Conservation (phyloP, 2,888 invertebrate species). For the Dryocosmus kuriphilus region DNA sequence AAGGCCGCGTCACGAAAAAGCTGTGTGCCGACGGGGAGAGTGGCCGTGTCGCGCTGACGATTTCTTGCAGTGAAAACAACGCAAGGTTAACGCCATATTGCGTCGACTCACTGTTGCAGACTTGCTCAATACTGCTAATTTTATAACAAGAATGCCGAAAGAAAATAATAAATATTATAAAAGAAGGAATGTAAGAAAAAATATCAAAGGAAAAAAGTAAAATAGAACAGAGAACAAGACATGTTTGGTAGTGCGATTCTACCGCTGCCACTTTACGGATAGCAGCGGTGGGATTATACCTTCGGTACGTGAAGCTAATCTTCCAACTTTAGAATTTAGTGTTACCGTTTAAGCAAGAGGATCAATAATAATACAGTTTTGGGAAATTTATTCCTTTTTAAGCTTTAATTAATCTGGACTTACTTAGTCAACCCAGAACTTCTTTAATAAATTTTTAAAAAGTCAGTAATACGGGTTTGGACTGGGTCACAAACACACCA, state of each 20-base stretch:
- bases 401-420: no score
- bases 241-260: background rate
- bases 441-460: no score
- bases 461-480: no score
- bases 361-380: background rate
- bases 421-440: no score
- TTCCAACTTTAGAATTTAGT: background rate
- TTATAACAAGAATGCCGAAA: background rate
- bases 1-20: constrained; percentile 55
- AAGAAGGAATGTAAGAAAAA: background rate
- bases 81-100: constrained; percentile 25
- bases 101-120: constrained; percentile 12
- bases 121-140: constrained; percentile 5
- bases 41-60: constrained; percentile 59
- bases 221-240: background rate
- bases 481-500: no score
- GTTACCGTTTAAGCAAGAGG: background rate
- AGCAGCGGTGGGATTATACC: no score
- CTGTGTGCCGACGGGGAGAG: constrained; percentile 54
- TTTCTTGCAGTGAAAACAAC: constrained; percentile 60
- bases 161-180: background rate
- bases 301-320: background rate
- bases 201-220: background rate
- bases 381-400: no score
- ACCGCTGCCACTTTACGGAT: background rate